phyloP scores from a whole-genome alignment of 2,888 invertebrate species.

The Torymus auratus region DNA sequence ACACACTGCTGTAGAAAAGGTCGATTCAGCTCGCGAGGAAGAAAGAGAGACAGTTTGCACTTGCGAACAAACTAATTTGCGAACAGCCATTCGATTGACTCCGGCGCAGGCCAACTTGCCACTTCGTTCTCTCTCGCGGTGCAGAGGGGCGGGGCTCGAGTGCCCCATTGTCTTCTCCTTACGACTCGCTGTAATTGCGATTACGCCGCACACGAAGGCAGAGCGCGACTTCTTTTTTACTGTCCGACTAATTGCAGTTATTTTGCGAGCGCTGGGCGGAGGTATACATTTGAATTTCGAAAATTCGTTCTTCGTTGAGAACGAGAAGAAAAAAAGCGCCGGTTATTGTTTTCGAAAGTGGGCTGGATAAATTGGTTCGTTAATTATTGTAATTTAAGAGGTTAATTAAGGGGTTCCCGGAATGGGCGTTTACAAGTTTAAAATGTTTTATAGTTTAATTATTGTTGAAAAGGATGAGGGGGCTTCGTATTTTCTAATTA shows the following conservation, averaged over 20 bases:
- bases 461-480: too few species aligned
- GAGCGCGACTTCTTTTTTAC: conserved; percentile 18
- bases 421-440: too few species aligned
- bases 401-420: too few species aligned
- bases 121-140: conserved; percentile 22
- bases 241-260: conserved; percentile 52
- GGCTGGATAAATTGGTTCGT: too few species aligned
- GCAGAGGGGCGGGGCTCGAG: too few species aligned
- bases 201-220: conserved; percentile 23
- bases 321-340: neutral
- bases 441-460: too few species aligned
- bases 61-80: conserved; percentile 63
- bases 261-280: conserved; percentile 13
- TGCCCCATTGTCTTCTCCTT: conserved; percentile 51
- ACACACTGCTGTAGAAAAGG: conserved; percentile 2
- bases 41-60: conserved; percentile 54
- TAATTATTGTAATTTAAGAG: too few species aligned
- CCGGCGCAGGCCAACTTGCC: conserved; percentile 56
- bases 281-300: conserved; percentile 1
- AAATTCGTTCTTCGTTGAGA: neutral
- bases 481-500: too few species aligned
- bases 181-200: conserved; percentile 48
- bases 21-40: conserved; percentile 9
- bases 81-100: conserved; percentile 61
- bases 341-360: too few species aligned